A percentile compares a stretch with the other conserved stretches of the same genome.
These are phyloP conservation scores for Bagarius yarrelli DNA, from an alignment of 2,113 vertebrate species.

Conservation along the genomic window DNA sequence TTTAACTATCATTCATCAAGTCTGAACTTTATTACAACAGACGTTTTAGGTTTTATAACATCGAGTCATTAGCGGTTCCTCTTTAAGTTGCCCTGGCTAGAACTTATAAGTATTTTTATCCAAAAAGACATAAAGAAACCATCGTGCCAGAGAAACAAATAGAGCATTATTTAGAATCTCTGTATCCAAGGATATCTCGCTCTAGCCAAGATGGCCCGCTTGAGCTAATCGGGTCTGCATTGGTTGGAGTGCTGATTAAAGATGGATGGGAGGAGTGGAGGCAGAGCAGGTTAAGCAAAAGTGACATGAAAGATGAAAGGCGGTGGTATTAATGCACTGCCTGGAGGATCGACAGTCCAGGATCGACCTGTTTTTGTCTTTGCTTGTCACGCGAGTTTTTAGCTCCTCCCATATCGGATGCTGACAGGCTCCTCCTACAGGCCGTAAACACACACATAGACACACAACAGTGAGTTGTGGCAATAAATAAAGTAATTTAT, in stretches of 20 bases:
- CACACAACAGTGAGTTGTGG: slow-evolving; percentile 17
- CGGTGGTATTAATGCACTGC: slow-evolving; percentile 52
- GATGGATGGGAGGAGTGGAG: slow-evolving; percentile 54
- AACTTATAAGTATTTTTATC: slow-evolving; percentile 48
- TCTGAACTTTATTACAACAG: no score
- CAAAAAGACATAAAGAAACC: slow-evolving; percentile 29
- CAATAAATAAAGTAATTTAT: slow-evolving; percentile 34
- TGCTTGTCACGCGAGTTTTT: slow-evolving; percentile 61
- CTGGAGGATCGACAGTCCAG: slow-evolving; percentile 50
- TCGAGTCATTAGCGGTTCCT: slow-evolving; percentile 11
- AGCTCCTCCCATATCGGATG: slow-evolving; percentile 37
- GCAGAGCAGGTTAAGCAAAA: slow-evolving; percentile 54
- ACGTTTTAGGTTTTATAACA: no score
- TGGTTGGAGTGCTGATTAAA: slow-evolving; percentile 57
- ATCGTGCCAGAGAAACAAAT: slow-evolving; percentile 19
- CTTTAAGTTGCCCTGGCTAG: slow-evolving; percentile 15
- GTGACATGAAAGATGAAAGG: slow-evolving; percentile 63
- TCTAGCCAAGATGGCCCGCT: slow-evolving; percentile 25
- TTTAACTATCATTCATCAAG: no score
- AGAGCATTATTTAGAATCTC: slow-evolving; percentile 34
- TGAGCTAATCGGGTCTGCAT: slow-evolving; percentile 47
- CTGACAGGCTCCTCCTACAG: slow-evolving; percentile 21
- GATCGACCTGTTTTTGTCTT: slow-evolving; percentile 55
- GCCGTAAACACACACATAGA: not conserved
- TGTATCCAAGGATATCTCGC: slow-evolving; percentile 31